These are phyloP conservation scores for Vanacampus margaritifer DNA, from an alignment of 2,113 vertebrate genomes.

Conservation along the genomic window DNA sequence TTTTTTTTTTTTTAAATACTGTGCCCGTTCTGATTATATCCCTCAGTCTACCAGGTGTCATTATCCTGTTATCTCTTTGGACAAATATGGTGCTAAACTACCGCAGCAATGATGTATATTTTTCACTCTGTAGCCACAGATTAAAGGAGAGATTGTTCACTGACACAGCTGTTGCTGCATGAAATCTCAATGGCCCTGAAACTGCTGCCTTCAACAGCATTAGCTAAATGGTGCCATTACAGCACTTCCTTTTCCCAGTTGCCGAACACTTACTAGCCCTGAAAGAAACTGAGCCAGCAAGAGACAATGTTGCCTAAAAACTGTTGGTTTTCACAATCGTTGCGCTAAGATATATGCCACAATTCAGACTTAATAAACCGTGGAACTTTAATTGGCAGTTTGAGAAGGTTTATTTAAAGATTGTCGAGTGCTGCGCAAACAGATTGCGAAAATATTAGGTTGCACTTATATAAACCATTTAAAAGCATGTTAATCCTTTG, in stretches of 20 bases:
- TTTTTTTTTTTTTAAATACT: no score
- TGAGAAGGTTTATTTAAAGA: not conserved
- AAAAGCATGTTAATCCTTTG: not conserved
- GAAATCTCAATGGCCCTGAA: constrained; percentile 15
- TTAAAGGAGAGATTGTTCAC: constrained; percentile 10
- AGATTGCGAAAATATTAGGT: not conserved
- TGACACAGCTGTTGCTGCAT: constrained; percentile 14
- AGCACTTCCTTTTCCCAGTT: constrained; percentile 3
- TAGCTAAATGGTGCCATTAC: constrained; percentile 25
- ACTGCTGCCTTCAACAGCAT: constrained; percentile 20
- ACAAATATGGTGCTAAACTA: not conserved
- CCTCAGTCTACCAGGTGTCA: not conserved
- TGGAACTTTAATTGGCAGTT: not conserved
- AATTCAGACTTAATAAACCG: constrained; percentile 20
- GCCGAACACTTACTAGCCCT: constrained; percentile 9
- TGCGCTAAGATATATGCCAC: constrained; percentile 11
- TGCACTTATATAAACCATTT: not conserved
- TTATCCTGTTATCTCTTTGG: not conserved
- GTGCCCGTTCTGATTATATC: not conserved
- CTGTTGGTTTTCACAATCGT: constrained; percentile 13
- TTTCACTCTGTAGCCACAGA: not conserved
- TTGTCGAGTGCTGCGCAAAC: not conserved
- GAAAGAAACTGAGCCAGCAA: constrained; percentile 3
- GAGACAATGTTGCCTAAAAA: constrained; percentile 12
- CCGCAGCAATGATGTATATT: not conserved